These are phyloP conservation scores for Caenorhabditis sp. DNA, from an alignment of 2,888 invertebrate species.

Conservation along the genomic window DNA sequence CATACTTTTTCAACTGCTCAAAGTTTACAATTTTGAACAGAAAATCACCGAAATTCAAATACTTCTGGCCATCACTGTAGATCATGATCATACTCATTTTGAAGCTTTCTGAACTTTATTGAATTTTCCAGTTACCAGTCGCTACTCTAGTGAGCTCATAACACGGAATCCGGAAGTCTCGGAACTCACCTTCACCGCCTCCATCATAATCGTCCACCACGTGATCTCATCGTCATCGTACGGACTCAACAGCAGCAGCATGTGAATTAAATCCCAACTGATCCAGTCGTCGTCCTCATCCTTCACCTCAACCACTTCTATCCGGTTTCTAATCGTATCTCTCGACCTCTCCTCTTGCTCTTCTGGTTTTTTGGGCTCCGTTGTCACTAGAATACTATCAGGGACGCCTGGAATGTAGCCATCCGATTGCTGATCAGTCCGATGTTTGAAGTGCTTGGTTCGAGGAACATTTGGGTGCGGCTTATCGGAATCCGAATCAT, in stretches of 20 bases:
- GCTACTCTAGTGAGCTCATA: not conserved
- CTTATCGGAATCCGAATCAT: not conserved
- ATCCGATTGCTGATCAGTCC: not conserved
- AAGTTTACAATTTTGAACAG: too few relatives aligned
- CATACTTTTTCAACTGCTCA: too few relatives aligned
- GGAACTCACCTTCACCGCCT: conserved; percentile 40
- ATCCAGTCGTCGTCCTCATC: conserved; percentile 14
- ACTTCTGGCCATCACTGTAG: too few relatives aligned
- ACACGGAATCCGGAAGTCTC: too few relatives aligned
- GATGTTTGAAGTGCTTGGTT: not conserved
- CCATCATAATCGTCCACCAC: conserved; percentile 53
- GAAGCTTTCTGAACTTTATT: too few relatives aligned
- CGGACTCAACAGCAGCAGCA: conserved; percentile 43
- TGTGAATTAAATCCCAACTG: conserved; percentile 42
- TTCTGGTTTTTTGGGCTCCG: not conserved
- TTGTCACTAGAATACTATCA: not conserved
- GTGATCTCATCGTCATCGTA: conserved; percentile 39
- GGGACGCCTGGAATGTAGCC: not conserved
- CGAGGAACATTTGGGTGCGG: not conserved
- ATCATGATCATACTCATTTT: too few relatives aligned
- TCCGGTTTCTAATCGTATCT: not conserved
- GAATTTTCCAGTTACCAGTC: too few relatives aligned
- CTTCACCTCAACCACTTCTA: not conserved
- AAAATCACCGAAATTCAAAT: too few relatives aligned
- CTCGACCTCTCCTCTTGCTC: not conserved